phyloP scores from a whole-genome alignment of 2,113 vertebrate species.

The Oryzias woworae region DNA sequence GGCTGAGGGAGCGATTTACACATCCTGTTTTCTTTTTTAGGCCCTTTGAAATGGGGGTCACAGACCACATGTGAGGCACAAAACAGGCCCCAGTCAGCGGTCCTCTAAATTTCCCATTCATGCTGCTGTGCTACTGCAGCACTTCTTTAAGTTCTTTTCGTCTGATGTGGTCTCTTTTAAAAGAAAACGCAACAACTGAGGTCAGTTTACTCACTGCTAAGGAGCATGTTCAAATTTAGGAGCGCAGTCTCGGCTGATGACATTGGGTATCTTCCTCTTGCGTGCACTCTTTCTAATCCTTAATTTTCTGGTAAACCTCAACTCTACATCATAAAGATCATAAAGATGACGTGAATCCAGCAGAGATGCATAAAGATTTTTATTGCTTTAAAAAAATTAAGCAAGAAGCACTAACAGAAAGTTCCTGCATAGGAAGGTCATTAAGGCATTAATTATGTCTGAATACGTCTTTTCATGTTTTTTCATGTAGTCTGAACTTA shows the following conservation, averaged over 20 bases:
- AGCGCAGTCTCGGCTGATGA: constrained; percentile 57
- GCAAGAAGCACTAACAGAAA: no score
- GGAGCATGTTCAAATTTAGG: constrained; percentile 67
- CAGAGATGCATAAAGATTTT: constrained; percentile 34
- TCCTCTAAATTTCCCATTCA: constrained; percentile 72
- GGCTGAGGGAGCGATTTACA: constrained; percentile 46
- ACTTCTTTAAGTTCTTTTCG: constrained; percentile 53
- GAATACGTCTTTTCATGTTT: no score
- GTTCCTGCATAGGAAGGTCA: no score
- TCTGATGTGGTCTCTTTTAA: constrained; percentile 66
- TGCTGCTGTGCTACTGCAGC: constrained; percentile 31
- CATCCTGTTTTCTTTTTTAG: constrained; percentile 62
- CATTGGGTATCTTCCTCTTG: constrained; percentile 30
- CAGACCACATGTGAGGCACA: constrained; percentile 72
- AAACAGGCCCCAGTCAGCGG: constrained; percentile 68
- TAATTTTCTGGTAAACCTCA: constrained; percentile 63
- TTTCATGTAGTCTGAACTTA: no score
- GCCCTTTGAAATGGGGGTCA: constrained; percentile 65
- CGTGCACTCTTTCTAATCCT: constrained; percentile 53
- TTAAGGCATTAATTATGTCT: no score
- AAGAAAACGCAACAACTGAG: constrained; percentile 49
- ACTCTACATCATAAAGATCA: constrained; percentile 35
- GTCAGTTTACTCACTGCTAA: constrained; percentile 53
- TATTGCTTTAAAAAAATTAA: neutral
- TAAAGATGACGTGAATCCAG: constrained; percentile 31